Evolutionary conservation across 2,888 invertebrate species (phyloP).

Genomic region (Tipula unca): DNA sequence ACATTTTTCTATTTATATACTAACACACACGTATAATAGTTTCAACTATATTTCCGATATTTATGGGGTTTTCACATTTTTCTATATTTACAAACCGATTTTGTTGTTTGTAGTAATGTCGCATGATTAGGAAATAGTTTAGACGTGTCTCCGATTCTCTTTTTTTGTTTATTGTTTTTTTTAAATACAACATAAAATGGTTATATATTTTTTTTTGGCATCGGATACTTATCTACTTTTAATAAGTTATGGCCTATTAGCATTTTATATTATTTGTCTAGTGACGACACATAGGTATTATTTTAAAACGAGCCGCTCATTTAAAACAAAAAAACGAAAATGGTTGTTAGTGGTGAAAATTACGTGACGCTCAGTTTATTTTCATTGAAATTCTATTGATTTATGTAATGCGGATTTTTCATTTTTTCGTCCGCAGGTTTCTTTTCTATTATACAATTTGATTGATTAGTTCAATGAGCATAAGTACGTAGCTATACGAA

Average conservation of each 20-base stretch:
- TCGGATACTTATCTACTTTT: background rate
- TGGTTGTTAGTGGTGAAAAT: background rate
- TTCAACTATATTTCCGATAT: background rate
- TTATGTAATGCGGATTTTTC: background rate
- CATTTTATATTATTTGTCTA: background rate
- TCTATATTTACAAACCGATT: background rate
- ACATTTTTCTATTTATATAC: background rate
- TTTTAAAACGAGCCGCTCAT: background rate
- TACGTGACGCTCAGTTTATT: background rate
- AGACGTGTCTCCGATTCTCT: background rate
- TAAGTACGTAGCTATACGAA: background rate
- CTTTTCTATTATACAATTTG: background rate
- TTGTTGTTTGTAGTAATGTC: background rate
- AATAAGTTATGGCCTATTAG: background rate
- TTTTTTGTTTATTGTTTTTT: background rate
- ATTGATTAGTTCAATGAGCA: background rate
- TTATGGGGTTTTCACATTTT: background rate
- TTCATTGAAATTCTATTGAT: background rate
- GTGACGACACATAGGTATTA: background rate
- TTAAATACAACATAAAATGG: background rate
- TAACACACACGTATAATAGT: background rate
- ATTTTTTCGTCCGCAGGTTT: background rate
- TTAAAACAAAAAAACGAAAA: background rate
- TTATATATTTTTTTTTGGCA: background rate
- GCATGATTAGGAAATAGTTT: background rate